A percentile compares a stretch with the other conserved stretches of the same genome.
These are phyloP conservation scores for Nysson spinosus DNA, from an alignment of 2,888 invertebrate species.

Conservation along the genomic window DNA sequence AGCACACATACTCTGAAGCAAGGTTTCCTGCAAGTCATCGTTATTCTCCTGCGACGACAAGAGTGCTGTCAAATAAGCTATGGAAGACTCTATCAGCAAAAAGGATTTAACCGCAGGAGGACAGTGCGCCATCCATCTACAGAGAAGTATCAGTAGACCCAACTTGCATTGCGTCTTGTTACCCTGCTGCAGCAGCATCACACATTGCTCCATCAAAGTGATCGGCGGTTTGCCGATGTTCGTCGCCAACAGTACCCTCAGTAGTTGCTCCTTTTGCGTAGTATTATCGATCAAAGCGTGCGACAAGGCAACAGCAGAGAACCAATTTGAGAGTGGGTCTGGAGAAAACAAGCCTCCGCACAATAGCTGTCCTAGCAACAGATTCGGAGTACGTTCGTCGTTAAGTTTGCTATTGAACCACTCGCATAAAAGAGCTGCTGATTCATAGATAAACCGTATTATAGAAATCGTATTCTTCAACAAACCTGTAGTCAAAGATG, in stretches of 20 bases:
- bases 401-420: background rate
- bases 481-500: constrained; percentile 81
- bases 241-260: constrained; percentile 93
- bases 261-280: constrained; percentile 91
- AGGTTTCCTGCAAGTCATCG: constrained; percentile 93
- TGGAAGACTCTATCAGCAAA: constrained; percentile 87
- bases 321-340: constrained; percentile 96
- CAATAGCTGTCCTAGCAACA: constrained; percentile 87
- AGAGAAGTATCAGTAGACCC: constrained; percentile 93
- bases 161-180: constrained; percentile 90
- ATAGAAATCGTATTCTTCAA: background rate
- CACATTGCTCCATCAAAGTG: constrained; percentile 93
- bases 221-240: constrained; percentile 91
- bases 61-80: constrained; percentile 88
- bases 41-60: constrained; percentile 85
- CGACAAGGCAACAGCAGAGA: constrained; percentile 93
- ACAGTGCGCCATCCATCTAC: constrained; percentile 93
- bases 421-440: too few species aligned
- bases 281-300: constrained; percentile 93
- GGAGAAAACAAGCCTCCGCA: constrained; percentile 94
- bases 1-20: constrained; percentile 93
- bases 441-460: too few species aligned
- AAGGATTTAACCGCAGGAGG: constrained; percentile 90
- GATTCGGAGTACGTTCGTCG: background rate
- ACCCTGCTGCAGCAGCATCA: constrained; percentile 89